These are phyloP conservation scores for Scomber japonicus DNA, from an alignment of 2,113 vertebrate genomes.

Conservation along the genomic window DNA sequence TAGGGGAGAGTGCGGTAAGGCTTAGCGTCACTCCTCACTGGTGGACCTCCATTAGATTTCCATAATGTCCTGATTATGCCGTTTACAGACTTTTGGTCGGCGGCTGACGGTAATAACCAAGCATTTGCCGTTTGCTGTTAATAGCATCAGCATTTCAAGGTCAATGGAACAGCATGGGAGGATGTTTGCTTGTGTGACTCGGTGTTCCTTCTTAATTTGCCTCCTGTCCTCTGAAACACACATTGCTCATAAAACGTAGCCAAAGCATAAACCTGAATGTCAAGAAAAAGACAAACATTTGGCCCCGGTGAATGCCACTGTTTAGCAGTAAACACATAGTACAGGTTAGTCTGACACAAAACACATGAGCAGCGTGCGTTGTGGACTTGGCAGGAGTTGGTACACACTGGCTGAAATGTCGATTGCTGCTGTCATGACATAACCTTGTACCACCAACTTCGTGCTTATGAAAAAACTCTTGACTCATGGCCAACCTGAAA, in stretches of 20 bases:
- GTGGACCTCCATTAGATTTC: conserved; percentile 70
- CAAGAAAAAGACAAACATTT: conserved; percentile 36
- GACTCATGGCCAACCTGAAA: conserved; percentile 8
- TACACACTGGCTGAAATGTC: conserved; percentile 6
- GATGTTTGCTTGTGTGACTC: background rate
- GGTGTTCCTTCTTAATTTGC: conserved; percentile 11
- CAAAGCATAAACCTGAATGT: conserved; percentile 17
- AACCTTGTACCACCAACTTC: conserved; percentile 7
- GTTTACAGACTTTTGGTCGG: conserved; percentile 45
- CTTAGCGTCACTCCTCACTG: conserved; percentile 40
- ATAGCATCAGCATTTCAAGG: conserved; percentile 57
- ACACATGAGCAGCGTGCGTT: conserved; percentile 10
- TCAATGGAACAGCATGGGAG: conserved; percentile 27
- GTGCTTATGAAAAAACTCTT: background rate
- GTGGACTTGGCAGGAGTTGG: conserved; percentile 20
- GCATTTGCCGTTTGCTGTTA: conserved; percentile 44
- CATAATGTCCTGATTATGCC: conserved; percentile 76
- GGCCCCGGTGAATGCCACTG: conserved; percentile 9
- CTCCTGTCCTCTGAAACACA: conserved; percentile 21
- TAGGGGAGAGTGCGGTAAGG: conserved; percentile 35
- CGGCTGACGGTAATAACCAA: conserved; percentile 41
- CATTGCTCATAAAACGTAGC: background rate
- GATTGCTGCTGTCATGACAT: conserved; percentile 8
- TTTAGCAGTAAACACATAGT: conserved; percentile 71
- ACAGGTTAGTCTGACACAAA: conserved; percentile 46